Evolutionary conservation across 2,797 vertebrate genomes (phyloP), one percentile per base, ranked within the genome.

Genomic region (Pangasius djambal): DNA sequence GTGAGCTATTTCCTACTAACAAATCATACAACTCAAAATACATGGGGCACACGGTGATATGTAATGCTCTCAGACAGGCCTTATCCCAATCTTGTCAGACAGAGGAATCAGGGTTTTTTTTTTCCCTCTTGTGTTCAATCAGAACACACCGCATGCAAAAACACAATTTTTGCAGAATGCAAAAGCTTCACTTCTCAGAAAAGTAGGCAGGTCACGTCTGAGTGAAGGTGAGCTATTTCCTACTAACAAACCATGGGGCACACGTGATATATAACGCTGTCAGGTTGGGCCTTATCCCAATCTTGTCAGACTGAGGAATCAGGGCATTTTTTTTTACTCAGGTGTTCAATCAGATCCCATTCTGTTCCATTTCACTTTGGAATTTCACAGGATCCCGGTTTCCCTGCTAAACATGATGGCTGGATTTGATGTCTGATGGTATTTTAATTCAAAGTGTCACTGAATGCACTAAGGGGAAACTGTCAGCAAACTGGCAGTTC

Each of bases 361-460:
- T 87, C 67, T 12, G 25, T 67, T 78, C 61, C 28, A 50, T 87
- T 63, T 59, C 25, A n/a, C 63, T 22, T 48, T 37, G 72, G 40
- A 85, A 59, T 63, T 34, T 40, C 7, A 20, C 63, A 55, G 28
- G 81, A 84, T 78, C 50, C 52, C 5, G 22, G 15, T 72, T 83
- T 85, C 72, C 31, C 50, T 70, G 86, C 37, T 59, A 28, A 84
- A 63, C 82, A 67, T 79, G 55, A 79, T 52, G 52, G 55, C 61
- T 79, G 61, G 79, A 85, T 88, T 90, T 84, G 50, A 86, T 83
- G 40, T 74, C n/a, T 74, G 65, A 72, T 89, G n/a, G 25, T 34
- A 18, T 87, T 89, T 79, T 59, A 52, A 67, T 57, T 34, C 8
- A 31, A 86, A 25, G 50, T 59, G 65, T 81, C 74, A 81, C 50